Conservation (phyloP, 2,888 invertebrate genomes). For the Acheta domesticus region DNA sequence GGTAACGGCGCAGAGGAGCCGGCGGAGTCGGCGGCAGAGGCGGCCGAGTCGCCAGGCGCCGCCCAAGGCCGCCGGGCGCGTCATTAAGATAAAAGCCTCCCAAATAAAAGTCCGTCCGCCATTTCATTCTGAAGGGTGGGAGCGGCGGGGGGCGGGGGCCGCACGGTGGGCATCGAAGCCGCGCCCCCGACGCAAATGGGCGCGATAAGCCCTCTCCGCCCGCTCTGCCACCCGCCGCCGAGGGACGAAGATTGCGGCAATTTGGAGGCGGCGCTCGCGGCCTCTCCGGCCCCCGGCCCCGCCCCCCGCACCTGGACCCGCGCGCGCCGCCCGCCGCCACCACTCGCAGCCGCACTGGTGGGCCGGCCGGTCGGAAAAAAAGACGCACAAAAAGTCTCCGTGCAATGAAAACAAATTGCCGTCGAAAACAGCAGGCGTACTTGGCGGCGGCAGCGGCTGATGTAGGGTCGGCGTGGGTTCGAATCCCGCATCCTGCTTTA, state of each 20-base stretch:
- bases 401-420: too few relatives aligned
- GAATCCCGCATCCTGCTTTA: too few relatives aligned
- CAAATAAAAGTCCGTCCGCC: not conserved
- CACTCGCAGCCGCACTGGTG: too few relatives aligned
- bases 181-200: constrained; percentile 7
- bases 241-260: constrained; percentile 18
- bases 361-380: too few relatives aligned
- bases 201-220: not conserved
- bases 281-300: too few relatives aligned
- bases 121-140: not conserved
- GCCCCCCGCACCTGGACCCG: too few relatives aligned
- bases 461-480: too few relatives aligned
- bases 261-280: not conserved
- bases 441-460: too few relatives aligned
- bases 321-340: not conserved
- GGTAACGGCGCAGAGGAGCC: too few relatives aligned
- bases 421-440: too few relatives aligned
- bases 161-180: not conserved
- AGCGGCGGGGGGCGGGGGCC: not conserved
- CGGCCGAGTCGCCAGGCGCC: not conserved
- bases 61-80: not conserved
- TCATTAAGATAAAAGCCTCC: constrained; percentile 3
- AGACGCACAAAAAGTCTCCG: too few relatives aligned
- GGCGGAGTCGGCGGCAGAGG: too few relatives aligned
- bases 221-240: not conserved